Conservation (phyloP, 2,797 vertebrate genomes). For the Acipenser transmontanus region DNA sequence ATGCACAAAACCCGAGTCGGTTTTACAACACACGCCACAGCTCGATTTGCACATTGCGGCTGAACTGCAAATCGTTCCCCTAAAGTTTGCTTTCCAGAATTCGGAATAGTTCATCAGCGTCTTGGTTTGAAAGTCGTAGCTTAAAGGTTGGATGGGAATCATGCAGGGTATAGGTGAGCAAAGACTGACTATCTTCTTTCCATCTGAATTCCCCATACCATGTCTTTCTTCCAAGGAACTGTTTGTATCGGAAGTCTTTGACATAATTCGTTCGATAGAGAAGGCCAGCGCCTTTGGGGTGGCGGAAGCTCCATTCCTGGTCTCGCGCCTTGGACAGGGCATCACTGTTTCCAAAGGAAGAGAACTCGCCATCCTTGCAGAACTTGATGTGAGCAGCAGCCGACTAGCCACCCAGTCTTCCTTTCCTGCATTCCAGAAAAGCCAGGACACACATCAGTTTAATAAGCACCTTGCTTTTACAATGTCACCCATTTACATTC, state of each 20-base stretch:
- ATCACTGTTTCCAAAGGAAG: constrained; percentile 81
- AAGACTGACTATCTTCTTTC: constrained; percentile 73
- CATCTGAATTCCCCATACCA: constrained; percentile 51
- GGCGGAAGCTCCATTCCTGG: constrained; percentile 64
- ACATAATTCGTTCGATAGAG: constrained; percentile 98
- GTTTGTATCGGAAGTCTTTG: constrained; percentile 78
- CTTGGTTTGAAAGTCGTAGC: constrained; percentile 87
- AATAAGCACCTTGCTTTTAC: constrained; percentile 82
- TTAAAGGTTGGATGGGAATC: constrained; percentile 83
- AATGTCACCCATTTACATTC: constrained; percentile 84
- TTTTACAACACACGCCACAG: constrained; percentile 81
- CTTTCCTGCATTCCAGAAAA: constrained; percentile 78
- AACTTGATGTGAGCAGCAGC: constrained; percentile 68
- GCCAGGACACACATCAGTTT: constrained; percentile 81
- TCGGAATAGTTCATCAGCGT: constrained; percentile 91
- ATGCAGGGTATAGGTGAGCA: constrained; percentile 88
- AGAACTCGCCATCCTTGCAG: constrained; percentile 76
- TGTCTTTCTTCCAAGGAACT: constrained; percentile 56
- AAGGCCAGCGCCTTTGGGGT: constrained; percentile 90
- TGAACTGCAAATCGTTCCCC: constrained; percentile 68
- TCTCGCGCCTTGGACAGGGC: constrained; percentile 70
- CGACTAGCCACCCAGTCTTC: constrained; percentile 50
- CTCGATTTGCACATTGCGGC: constrained; percentile 78
- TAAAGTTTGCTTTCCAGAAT: constrained; percentile 85
- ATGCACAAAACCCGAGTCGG: constrained; percentile 71